These are phyloP conservation scores for Amblyjoppa fuscipennis DNA, from an alignment of 2,888 invertebrate species.

Conservation along the genomic window DNA sequence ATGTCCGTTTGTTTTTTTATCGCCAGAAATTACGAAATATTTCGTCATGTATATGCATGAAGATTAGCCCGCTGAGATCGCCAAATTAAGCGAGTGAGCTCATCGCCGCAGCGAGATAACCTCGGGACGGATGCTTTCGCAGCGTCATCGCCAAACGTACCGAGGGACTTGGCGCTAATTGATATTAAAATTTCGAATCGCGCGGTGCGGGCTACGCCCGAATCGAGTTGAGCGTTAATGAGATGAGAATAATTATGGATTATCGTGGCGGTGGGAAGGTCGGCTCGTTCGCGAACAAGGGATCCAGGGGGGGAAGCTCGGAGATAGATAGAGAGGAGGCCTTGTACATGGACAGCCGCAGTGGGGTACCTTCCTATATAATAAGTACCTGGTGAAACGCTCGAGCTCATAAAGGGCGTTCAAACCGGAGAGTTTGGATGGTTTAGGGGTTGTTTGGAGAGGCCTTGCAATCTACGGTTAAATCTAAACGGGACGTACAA, in stretches of 20 bases:
- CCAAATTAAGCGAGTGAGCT: constrained; percentile 62
- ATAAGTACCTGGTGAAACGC: constrained; percentile 35
- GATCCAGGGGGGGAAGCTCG: constrained; percentile 4
- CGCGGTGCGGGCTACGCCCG: constrained; percentile 31
- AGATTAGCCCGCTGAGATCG: constrained; percentile 17
- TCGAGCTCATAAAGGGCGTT: constrained; percentile 46
- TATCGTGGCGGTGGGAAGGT: constrained; percentile 39
- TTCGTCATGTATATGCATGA: not conserved
- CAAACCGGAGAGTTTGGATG: constrained; percentile 32
- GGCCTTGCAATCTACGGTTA: constrained; percentile 3
- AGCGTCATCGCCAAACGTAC: constrained; percentile 31
- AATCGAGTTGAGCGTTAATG: constrained; percentile 48
- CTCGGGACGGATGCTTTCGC: not conserved
- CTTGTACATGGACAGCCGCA: constrained; percentile 25
- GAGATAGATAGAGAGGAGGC: constrained; percentile 1
- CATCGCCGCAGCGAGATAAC: constrained; percentile 48
- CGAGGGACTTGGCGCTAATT: constrained; percentile 66
- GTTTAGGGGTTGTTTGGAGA: constrained; percentile 54
- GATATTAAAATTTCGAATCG: constrained; percentile 75
- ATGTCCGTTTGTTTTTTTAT: not conserved
- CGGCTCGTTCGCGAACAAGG: constrained; percentile 41
- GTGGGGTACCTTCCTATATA: constrained; percentile 29
- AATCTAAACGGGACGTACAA: constrained; percentile 23
- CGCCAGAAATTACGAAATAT: constrained; percentile 4
- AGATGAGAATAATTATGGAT: constrained; percentile 58